These are phyloP conservation scores for Raja brachyura DNA, from an alignment of 2,113 vertebrate genomes.

Conservation along the genomic window DNA sequence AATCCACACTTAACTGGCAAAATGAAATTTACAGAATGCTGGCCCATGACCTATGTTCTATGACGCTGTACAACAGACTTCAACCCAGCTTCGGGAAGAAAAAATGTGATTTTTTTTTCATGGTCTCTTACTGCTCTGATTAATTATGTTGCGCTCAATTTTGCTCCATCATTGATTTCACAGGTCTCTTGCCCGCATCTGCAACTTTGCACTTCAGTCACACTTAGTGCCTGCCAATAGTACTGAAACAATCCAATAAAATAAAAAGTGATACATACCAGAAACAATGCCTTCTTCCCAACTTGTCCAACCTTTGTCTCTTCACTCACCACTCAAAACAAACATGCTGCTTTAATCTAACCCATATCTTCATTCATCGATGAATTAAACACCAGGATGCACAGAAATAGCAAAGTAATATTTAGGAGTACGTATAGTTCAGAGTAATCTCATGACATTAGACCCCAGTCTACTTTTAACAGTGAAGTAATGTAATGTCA, in stretches of 20 bases:
- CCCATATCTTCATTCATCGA: background rate
- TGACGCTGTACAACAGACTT: background rate
- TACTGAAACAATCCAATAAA: background rate
- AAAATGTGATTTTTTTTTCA: background rate
- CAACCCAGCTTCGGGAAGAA: background rate
- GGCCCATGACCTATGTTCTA: background rate
- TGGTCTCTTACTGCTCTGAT: background rate
- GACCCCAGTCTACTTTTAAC: background rate
- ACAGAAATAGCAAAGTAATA: background rate
- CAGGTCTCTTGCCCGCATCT: background rate
- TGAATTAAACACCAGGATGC: background rate
- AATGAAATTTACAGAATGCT: background rate
- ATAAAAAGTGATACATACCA: too few species aligned
- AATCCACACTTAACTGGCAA: background rate
- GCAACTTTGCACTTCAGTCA: background rate
- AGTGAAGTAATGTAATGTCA: background rate
- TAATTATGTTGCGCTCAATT: background rate
- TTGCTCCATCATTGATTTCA: background rate
- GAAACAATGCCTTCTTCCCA: background rate
- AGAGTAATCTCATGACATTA: background rate
- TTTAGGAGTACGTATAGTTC: background rate
- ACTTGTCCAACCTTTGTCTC: background rate
- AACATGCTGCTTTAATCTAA: background rate
- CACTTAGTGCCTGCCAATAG: background rate
- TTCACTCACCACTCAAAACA: background rate